Evolutionary conservation across 2,113 vertebrate genomes (phyloP).

Genomic region (Sturnus vulgaris): DNA sequence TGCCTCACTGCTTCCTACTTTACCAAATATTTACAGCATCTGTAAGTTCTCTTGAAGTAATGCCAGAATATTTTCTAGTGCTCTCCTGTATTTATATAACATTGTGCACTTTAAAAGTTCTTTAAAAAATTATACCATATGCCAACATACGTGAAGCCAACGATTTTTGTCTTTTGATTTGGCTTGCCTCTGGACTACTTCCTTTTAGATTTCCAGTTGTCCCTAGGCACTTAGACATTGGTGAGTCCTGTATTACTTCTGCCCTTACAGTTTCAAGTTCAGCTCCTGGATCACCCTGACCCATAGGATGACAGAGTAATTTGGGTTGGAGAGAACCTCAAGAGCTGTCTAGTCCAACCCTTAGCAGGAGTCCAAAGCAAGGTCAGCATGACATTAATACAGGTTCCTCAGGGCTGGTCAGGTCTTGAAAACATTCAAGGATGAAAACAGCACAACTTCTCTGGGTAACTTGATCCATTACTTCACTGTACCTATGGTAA

Average conservation of each 20-base stretch:
- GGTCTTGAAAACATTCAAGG: background rate
- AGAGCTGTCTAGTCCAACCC: background rate
- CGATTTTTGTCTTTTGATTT: background rate
- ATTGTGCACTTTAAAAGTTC: background rate
- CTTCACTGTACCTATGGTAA: background rate
- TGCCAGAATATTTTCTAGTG: background rate
- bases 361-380: background rate
- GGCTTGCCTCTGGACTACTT: background rate
- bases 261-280: background rate
- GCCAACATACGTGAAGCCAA: background rate
- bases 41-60: background rate
- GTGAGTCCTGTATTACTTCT: background rate
- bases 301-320: background rate
- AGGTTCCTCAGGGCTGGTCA: background rate
- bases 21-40: background rate
- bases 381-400: background rate
- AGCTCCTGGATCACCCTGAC: background rate
- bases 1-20: background rate
- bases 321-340: background rate
- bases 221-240: background rate
- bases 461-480: background rate
- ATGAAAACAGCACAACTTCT: background rate
- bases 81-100: background rate
- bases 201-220: background rate
- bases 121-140: background rate